Percentiles rank a stretch among this genome's conserved stretches.
Conservation (phyloP, 2,113 vertebrate species). For the Perognathus longimembris region DNA sequence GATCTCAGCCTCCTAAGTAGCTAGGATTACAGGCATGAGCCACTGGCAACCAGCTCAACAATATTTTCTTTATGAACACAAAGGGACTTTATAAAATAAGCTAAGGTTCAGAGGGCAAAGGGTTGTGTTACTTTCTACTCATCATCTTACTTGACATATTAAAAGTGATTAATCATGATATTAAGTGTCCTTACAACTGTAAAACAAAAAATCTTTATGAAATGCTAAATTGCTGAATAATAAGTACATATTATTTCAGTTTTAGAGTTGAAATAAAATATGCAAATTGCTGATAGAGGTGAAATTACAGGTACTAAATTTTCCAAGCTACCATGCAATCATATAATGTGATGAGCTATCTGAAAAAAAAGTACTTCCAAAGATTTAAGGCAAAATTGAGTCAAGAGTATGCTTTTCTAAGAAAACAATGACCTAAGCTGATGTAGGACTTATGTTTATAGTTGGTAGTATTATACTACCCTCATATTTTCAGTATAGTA, state of each 20-base stretch:
- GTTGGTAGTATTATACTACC: neutral
- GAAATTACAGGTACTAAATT: neutral
- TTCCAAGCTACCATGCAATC: neutral
- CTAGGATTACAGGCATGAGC: too few species aligned
- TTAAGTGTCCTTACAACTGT: neutral
- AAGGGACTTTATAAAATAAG: constrained; percentile 20
- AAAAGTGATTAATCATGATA: constrained; percentile 6
- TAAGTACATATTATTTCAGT: neutral
- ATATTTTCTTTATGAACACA: constrained; percentile 43
- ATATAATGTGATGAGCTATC: neutral
- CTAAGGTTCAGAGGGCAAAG: neutral
- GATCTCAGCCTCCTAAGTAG: too few species aligned
- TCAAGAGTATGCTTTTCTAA: neutral
- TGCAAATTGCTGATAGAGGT: neutral
- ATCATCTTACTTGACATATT: neutral
- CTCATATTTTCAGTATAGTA: constrained; percentile 33
- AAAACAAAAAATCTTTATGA: constrained; percentile 40
- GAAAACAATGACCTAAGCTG: neutral
- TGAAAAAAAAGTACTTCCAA: neutral
- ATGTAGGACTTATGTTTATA: neutral
- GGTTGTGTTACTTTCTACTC: neutral
- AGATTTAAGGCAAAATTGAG: constrained; percentile 35
- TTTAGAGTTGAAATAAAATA: constrained; percentile 33
- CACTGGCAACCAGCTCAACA: too few species aligned
- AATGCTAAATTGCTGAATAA: constrained; percentile 20